These are phyloP conservation scores for Rhopalosiphum padi DNA, from an alignment of 1,140 invertebrate species.

Conservation along the genomic window DNA sequence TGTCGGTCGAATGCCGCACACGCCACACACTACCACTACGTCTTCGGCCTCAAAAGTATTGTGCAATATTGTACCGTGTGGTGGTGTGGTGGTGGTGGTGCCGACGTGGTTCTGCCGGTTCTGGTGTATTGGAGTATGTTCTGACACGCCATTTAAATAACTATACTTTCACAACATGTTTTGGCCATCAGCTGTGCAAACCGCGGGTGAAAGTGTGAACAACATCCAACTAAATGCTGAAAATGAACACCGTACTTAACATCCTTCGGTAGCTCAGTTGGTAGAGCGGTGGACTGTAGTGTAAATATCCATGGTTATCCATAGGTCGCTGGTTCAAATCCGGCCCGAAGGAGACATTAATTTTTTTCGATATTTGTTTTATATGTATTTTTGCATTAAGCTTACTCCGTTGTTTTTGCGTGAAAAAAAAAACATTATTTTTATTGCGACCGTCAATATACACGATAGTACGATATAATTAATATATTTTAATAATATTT, in stretches of 20 bases:
- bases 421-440: background rate
- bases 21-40: no score
- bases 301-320: conserved; percentile 59
- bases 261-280: conserved; percentile 67
- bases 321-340: conserved; percentile 63
- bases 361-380: background rate
- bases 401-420: background rate
- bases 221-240: background rate
- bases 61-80: background rate
- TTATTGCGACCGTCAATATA: background rate
- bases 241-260: background rate
- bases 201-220: conserved; percentile 11
- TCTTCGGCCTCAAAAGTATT: background rate
- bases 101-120: background rate
- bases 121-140: background rate
- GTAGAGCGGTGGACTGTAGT: conserved; percentile 61
- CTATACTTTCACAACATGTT: background rate
- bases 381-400: background rate
- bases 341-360: conserved; percentile 61
- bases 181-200: background rate
- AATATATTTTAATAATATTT: background rate
- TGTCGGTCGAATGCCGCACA: background rate
- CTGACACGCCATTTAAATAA: background rate
- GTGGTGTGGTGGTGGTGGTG: background rate
- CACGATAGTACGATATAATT: background rate